phyloP scores from a whole-genome alignment of 2,113 vertebrate genomes.

The Gymnarchus niloticus region DNA sequence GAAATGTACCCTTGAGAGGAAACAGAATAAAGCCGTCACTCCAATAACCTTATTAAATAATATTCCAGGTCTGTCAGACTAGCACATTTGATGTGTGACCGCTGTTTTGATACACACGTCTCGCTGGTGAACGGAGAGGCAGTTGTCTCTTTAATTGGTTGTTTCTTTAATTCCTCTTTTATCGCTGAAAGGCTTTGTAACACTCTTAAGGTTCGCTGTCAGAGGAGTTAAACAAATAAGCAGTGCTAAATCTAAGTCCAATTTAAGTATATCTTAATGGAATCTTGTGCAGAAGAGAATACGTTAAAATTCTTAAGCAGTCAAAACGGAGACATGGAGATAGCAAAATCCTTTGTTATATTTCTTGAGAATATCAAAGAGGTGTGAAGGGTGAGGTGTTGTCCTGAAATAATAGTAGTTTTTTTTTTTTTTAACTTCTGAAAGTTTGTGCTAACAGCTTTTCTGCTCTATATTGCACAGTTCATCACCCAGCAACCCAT shows the following conservation, averaged over 20 bases:
- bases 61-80: neutral
- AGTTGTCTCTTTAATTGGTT: conserved; percentile 12
- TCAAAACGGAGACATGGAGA: neutral
- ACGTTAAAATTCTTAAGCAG: conserved; percentile 17
- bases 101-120: neutral
- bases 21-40: neutral
- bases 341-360: conserved; percentile 16
- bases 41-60: neutral
- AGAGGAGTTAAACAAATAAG: conserved; percentile 19
- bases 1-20: conserved; percentile 4
- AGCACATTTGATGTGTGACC: neutral
- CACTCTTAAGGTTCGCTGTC: conserved; percentile 17
- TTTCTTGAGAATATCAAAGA: conserved; percentile 15
- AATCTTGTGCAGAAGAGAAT: conserved; percentile 19
- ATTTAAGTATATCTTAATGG: conserved; percentile 26
- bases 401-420: conserved; percentile 1
- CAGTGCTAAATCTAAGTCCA: conserved; percentile 1
- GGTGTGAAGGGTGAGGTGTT: conserved; percentile 10
- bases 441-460: neutral
- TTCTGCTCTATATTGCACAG: neutral
- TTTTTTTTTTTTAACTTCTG: conserved; percentile 15
- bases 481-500: neutral
- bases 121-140: neutral
- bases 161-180: conserved; percentile 24
- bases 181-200: conserved; percentile 2